Evolutionary conservation across 2,888 invertebrate species (phyloP).

Genomic region (Rhaphigaster nebulosa): DNA sequence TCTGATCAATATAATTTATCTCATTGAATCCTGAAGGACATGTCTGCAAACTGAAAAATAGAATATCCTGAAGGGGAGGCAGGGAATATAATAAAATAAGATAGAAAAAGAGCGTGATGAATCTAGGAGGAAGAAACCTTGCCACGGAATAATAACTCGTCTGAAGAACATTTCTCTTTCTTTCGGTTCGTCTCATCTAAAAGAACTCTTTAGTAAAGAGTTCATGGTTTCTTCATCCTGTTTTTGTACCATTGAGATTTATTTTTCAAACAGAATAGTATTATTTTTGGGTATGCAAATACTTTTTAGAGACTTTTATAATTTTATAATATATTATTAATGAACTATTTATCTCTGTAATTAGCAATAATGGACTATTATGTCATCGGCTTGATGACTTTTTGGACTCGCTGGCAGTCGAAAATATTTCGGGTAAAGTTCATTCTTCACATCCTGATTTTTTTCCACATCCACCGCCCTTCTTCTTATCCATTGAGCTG

Average conservation of each 20-base stretch:
- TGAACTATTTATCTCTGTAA: no score
- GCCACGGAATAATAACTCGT: neutral
- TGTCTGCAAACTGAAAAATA: neutral
- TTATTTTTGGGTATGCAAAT: neutral
- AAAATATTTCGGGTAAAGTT: no score
- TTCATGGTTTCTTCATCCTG: neutral
- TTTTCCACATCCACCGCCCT: no score
- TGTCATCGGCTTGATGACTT: no score
- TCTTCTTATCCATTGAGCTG: no score
- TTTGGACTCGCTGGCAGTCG: no score
- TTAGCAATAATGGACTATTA: no score
- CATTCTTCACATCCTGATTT: no score
- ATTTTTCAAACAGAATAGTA: neutral
- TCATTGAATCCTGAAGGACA: neutral
- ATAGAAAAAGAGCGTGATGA: neutral
- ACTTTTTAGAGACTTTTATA: no score
- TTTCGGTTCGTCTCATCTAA: neutral
- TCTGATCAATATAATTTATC: neutral
- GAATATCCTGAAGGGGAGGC: neutral
- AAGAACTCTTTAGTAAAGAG: neutral
- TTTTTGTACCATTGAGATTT: neutral
- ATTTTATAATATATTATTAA: no score
- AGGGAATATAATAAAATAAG: neutral
- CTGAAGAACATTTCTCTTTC: neutral
- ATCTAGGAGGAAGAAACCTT: constrained; percentile 4